Evolutionary conservation across 2,888 invertebrate species (phyloP).

Genomic region (Drosophila demipolita): DNA sequence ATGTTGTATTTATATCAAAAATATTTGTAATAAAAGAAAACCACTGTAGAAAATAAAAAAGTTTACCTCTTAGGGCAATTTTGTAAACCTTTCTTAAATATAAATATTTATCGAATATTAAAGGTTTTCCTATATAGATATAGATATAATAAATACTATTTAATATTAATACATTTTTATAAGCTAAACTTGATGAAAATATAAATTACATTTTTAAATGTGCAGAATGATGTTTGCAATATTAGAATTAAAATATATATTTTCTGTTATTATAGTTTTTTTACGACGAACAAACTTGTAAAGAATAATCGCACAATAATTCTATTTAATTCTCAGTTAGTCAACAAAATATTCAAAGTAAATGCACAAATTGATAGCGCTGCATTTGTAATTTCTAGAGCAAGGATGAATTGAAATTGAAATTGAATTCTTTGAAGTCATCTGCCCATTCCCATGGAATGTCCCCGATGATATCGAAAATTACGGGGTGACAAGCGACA

Average conservation of each 20-base stretch:
- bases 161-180: neutral
- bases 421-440: neutral
- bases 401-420: neutral
- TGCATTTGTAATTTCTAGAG: neutral
- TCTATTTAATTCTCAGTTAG: neutral
- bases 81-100: neutral
- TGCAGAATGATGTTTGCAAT: neutral
- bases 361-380: no score
- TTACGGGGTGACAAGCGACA: neutral
- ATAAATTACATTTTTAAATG: neutral
- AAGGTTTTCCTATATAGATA: no score
- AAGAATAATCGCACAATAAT: neutral
- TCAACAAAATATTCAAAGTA: neutral
- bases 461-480: neutral
- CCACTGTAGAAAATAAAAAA: no score
- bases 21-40: neutral
- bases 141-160: neutral
- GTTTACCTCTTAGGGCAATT: no score
- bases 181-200: neutral
- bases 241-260: neutral
- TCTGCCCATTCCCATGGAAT: neutral
- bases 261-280: neutral
- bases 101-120: neutral
- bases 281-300: neutral
- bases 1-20: neutral